Percentiles rank a stretch among this genome's conserved stretches.
Evolutionary conservation across 2,797 vertebrate species (phyloP).

Genomic region (Allobates femoralis): DNA sequence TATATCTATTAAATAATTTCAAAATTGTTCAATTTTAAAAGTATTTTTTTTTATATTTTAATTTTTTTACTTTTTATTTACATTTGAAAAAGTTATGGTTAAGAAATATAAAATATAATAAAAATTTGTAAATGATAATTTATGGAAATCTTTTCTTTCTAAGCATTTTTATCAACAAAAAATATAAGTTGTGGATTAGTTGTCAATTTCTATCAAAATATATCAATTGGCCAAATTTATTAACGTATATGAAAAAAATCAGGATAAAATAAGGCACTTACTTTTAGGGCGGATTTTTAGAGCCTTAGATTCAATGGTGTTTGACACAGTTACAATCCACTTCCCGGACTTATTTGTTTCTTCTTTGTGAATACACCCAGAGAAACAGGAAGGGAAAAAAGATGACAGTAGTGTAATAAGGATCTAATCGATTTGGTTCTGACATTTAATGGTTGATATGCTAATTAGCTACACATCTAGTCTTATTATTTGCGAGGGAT

Average conservation of each 20-base stretch:
- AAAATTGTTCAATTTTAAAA: not conserved
- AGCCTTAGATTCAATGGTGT: slow-evolving; percentile 63
- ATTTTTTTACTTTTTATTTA: not conserved
- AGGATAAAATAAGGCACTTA: slow-evolving; percentile 62
- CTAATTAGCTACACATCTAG: slow-evolving; percentile 35
- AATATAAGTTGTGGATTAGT: not conserved
- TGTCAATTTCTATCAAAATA: slow-evolving; percentile 22
- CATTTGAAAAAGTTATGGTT: not conserved
- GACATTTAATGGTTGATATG: slow-evolving; percentile 41
- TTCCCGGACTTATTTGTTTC: slow-evolving; percentile 60
- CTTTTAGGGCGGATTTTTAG: slow-evolving; percentile 60
- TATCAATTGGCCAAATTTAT: slow-evolving; percentile 36
- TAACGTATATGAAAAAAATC: slow-evolving; percentile 41
- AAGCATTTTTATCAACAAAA: slow-evolving; percentile 16
- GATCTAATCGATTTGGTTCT: slow-evolving; percentile 45
- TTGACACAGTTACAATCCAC: slow-evolving; percentile 57
- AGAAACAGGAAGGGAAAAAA: slow-evolving; percentile 59
- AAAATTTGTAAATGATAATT: not conserved
- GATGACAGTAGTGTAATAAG: slow-evolving; percentile 61
- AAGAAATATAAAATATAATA: not conserved
- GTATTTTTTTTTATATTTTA: not conserved
- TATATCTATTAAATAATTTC: not conserved
- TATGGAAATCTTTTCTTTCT: not conserved
- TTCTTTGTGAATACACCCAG: slow-evolving; percentile 58
- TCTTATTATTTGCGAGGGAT: slow-evolving; percentile 44